These are phyloP conservation scores for Amphimedon queenslandica DNA, from an alignment of 37 sponge, comb jelly and placozoan species.

Conservation along the genomic window DNA sequence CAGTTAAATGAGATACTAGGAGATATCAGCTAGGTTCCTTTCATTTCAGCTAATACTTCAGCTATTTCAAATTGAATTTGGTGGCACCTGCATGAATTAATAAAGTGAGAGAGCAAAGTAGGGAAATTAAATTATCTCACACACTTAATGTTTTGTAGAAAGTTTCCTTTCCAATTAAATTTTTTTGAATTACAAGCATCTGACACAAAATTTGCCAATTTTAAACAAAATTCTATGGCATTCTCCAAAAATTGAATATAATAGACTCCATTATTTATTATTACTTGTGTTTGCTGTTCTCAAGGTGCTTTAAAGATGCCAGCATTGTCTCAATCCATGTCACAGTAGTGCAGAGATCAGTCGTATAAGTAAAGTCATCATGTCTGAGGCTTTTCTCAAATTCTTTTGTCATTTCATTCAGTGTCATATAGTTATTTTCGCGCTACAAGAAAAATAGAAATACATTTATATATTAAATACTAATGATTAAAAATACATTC, in stretches of 20 bases:
- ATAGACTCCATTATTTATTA: no score
- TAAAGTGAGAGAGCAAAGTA: neutral
- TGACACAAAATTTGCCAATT: no score
- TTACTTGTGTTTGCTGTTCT: conserved; percentile 50
- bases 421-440: conserved; percentile 56
- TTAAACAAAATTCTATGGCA: no score
- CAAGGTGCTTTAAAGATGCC: conserved; percentile 52
- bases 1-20: no score
- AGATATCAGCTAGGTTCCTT: conserved; percentile 10
- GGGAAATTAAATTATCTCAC: neutral
- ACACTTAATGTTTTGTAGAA: neutral
- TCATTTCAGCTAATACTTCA: conserved; percentile 38
- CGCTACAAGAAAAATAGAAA: no score
- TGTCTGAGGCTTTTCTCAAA: conserved; percentile 78
- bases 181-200: no score
- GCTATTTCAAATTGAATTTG: conserved; percentile 62
- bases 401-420: conserved; percentile 68
- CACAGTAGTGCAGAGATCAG: conserved; percentile 59
- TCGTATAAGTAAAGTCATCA: conserved; percentile 64
- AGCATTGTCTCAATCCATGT: conserved; percentile 75
- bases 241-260: no score
- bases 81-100: conserved; percentile 30
- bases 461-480: no score
- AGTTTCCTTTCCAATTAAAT: no score
- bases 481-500: no score